Evolutionary conservation across 2,888 invertebrate species (phyloP).

Genomic region (Congeria kusceri): DNA sequence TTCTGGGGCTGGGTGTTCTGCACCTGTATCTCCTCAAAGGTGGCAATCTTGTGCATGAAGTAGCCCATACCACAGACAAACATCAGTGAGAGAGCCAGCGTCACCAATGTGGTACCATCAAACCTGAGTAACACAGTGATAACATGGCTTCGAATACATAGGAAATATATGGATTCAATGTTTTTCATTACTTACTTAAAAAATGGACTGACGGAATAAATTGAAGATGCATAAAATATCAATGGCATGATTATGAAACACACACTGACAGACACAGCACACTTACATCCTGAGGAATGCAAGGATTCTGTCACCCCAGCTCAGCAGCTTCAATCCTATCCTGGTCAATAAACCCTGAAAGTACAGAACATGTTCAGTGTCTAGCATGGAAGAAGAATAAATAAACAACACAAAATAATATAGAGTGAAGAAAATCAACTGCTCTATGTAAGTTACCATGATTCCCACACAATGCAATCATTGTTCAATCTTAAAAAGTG

Average conservation of each 20-base stretch:
- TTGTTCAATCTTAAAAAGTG: too few species aligned
- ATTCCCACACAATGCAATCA: too few species aligned
- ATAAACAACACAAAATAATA: too few species aligned
- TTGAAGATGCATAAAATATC: too few species aligned
- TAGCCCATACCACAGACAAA: constrained; percentile 93
- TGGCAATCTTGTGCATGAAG: constrained; percentile 89
- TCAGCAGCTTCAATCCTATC: constrained; percentile 72
- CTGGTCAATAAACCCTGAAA: constrained; percentile 75
- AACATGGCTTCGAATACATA: too few species aligned
- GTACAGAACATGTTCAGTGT: constrained; percentile 17
- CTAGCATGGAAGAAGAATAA: background rate
- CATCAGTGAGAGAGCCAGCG: constrained; percentile 91
- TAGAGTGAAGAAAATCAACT: too few species aligned
- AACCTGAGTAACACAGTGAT: constrained; percentile 61
- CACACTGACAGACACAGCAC: too few species aligned
- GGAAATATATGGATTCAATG: too few species aligned
- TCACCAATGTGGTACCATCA: constrained; percentile 92
- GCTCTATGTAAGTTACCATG: too few species aligned
- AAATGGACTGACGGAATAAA: too few species aligned
- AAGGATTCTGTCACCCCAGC: constrained; percentile 76
- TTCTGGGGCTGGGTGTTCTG: constrained; percentile 60
- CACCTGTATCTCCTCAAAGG: constrained; percentile 76
- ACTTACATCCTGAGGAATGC: constrained; percentile 70
- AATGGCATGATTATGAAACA: too few species aligned
- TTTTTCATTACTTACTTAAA: too few species aligned